Percentiles rank a stretch among this genome's conserved stretches.
Evolutionary conservation across 2,888 invertebrate species (phyloP).

Genomic region (Calliphora vomitoria): DNA sequence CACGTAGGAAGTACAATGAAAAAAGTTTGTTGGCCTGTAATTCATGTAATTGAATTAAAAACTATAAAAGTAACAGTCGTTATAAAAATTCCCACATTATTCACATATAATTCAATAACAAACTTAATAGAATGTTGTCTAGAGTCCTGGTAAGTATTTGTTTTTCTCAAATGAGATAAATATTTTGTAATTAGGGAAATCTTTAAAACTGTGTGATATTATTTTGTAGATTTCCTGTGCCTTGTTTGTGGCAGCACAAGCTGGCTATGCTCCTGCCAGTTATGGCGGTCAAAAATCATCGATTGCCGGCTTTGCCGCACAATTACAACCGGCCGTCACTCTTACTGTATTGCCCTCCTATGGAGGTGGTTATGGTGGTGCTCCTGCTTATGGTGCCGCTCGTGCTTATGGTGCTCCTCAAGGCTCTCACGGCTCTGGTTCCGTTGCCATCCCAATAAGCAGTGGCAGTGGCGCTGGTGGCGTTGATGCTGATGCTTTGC

Average conservation of each 20-base stretch:
- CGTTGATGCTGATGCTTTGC: constrained; percentile 47
- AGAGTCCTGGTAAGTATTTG: constrained; percentile 75
- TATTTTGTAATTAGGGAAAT: not conserved
- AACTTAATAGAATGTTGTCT: constrained; percentile 62
- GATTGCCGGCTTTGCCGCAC: constrained; percentile 52
- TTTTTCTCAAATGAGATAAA: not conserved
- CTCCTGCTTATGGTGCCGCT: constrained; percentile 23
- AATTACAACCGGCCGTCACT: constrained; percentile 37
- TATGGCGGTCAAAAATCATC: constrained; percentile 24
- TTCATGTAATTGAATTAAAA: constrained; percentile 30
- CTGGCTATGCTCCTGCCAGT: constrained; percentile 16
- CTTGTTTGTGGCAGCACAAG: constrained; percentile 68
- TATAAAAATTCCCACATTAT: constrained; percentile 51
- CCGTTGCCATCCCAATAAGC: not conserved
- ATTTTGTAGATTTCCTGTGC: constrained; percentile 70
- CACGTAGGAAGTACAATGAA: constrained; percentile 73
- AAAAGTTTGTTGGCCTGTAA: constrained; percentile 46
- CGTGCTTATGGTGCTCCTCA: not conserved
- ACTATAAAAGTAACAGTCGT: constrained; percentile 60
- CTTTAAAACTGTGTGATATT: not conserved
- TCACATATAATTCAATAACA: constrained; percentile 50
- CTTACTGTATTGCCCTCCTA: constrained; percentile 41
- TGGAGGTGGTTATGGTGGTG: constrained; percentile 9
- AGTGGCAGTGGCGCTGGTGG: not conserved
- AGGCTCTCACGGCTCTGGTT: not conserved